A percentile compares a stretch with the other conserved stretches of the same genome.
Evolutionary conservation across 2,113 vertebrate genomes (phyloP).

Genomic region (Pica pica): DNA sequence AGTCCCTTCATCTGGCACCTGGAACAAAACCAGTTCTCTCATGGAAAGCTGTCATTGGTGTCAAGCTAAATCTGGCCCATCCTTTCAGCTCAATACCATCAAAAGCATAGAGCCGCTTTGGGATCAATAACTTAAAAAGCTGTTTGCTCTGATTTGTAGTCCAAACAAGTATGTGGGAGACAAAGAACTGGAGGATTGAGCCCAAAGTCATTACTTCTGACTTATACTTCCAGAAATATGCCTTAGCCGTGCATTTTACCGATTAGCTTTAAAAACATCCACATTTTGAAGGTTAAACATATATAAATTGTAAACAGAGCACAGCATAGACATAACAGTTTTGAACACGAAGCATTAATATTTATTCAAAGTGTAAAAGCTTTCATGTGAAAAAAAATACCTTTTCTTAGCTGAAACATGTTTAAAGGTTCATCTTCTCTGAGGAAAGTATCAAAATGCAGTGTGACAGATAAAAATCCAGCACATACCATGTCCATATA

Average conservation of each 20-base stretch:
- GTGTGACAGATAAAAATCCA: background rate
- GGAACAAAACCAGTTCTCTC: constrained; percentile 6
- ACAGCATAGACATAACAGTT: background rate
- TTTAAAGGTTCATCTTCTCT: constrained; percentile 10
- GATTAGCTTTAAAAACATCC: background rate
- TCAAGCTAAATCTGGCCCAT: background rate
- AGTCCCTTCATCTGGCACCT: constrained; percentile 14
- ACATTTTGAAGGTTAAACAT: background rate
- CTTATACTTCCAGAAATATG: background rate
- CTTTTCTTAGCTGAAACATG: background rate
- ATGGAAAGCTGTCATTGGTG: background rate
- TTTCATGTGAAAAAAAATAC: constrained; percentile 18
- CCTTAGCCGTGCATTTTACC: background rate
- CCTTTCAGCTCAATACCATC: background rate
- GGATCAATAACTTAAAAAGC: constrained; percentile 19
- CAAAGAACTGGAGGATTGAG: background rate
- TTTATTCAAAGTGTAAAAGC: background rate
- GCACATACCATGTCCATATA: background rate
- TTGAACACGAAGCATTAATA: background rate
- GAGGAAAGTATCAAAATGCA: background rate
- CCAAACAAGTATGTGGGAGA: background rate
- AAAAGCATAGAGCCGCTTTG: background rate
- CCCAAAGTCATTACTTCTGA: background rate
- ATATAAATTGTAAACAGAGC: background rate
- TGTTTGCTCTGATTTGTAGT: background rate